Base-by-base conservation (phyloP, 2,797 vertebrate genomes). In the Nyctibius grandis region DNA sequence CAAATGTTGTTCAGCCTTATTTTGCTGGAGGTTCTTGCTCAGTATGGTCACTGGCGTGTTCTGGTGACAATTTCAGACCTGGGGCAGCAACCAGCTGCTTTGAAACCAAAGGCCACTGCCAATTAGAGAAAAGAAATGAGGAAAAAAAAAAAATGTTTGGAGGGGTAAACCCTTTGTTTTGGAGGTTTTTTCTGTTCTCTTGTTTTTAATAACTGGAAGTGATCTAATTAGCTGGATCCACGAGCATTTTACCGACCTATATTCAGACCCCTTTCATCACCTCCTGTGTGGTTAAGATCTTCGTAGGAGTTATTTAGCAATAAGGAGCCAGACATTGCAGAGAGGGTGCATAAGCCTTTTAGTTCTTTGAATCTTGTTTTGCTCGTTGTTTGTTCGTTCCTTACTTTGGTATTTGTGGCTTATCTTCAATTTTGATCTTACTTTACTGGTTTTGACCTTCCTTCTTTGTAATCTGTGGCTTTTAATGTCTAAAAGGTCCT, bases 401-500 rank as follows among this genome's bases (percentile, higher is more conserved):
- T 33, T 53, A 29, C 88, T 91, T 90, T 61, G 88, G 8, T 90
- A 74, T 93, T 95, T 90, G 91, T 79, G 80, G 83, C 40, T 96
- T 90, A 82, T 96, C 93, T 95, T 89, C 77, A 75, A 38, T 91
- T 95, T 95, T 90, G 68, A 87, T 93, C 85, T 89, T 70, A 51
- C 68, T 94, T 85, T 59, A 31, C 89, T 82, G 60, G 50, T 90
- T 60, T 77, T 90, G 83, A 87, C 93, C 63, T 96, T 56, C 31
- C 28, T 94, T 95, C 85, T 95, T 95, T 91, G 87, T 96, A 84
- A 92, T 95, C 77, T 67, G 67, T 59, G 89, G 94, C 92, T 90
- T 95, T 95, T 95, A 95, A 94, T 91, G 89, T 86, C 85, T 95
- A n/a, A 91, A 90, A 79, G 48, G 59, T 81, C 80, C 89, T 90